Evolutionary conservation across 2,113 vertebrate species (phyloP).

Genomic region (Craseonycteris thonglongyai): DNA sequence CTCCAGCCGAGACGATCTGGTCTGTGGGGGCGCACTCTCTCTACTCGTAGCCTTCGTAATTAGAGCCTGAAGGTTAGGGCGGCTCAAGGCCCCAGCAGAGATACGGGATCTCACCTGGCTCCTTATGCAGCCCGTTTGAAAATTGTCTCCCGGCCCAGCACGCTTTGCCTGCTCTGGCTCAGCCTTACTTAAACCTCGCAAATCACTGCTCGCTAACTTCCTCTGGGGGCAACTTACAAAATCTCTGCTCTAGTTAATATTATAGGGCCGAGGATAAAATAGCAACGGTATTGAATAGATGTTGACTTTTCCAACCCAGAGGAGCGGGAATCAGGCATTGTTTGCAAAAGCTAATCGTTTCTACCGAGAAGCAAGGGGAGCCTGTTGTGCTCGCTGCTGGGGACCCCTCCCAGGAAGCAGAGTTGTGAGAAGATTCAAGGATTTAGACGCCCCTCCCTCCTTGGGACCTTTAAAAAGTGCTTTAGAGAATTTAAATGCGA

Average conservation of each 20-base stretch:
- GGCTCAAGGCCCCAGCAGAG: not conserved
- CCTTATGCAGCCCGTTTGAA: not conserved
- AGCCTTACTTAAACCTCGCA: not conserved
- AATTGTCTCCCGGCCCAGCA: not conserved
- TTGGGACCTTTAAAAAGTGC: not conserved
- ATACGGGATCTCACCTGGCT: not conserved
- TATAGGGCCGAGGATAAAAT: slow-evolving; percentile 15
- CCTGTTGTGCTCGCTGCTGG: not conserved
- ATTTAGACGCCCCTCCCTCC: not conserved
- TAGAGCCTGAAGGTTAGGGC: not conserved
- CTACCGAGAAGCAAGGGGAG: not conserved
- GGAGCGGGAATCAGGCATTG: slow-evolving; percentile 51
- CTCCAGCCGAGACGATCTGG: not conserved
- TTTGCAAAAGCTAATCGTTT: slow-evolving; percentile 56
- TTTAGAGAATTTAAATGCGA: not conserved
- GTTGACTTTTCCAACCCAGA: slow-evolving; percentile 57
- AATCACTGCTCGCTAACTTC: not conserved
- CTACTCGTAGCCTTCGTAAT: not conserved
- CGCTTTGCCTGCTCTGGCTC: not conserved
- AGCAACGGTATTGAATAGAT: not conserved
- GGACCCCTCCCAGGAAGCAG: not conserved
- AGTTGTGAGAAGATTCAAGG: not conserved
- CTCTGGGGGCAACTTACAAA: slow-evolving; percentile 1
- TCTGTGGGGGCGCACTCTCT: not conserved
- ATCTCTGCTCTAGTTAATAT: slow-evolving; percentile 48